Base-by-base conservation (phyloP, 2,797 vertebrate genomes). In the Onychomys leucogaster region DNA sequence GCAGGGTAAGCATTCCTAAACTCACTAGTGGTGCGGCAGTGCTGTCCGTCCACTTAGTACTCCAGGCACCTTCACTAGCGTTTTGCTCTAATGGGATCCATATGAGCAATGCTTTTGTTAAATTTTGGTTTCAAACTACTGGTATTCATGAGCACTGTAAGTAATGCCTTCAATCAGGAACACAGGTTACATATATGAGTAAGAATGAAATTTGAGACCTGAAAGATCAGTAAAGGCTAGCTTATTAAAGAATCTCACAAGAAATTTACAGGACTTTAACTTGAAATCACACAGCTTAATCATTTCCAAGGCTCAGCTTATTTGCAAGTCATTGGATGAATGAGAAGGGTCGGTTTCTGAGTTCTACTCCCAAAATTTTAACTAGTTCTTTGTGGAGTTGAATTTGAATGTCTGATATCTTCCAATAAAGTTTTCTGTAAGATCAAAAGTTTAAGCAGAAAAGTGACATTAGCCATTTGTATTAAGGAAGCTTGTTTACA, bases 1-100 rank as follows among this genome's bases (percentile, higher is more conserved):
- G 98, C 99, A 99, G 99, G 99, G 99, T 99, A 97, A 98, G 99
- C 97, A 13, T 49, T 88, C 84, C 34, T 69, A 82, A 84, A 67
- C 49, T 75, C 1, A 8, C 55, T 23, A 21, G 32, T 1, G 14
- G 5, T 43, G 16, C 3, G 32, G 27, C 41, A 13, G 3, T 16
- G 46, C 78, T 82, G 67, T 77, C 32, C 29, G 67, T 77, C 32
- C 29, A 9, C 69, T 23, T 19, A 34, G 14, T 63, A 21, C 14
- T 23, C 1, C 16, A 29, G 27, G 73, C 4, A 46, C 23, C 7
- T 16, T 59, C 32, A n/a, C 52, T 81, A n/a, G 25, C 63, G 12
- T n/a, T 65, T 75, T 27, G 13, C 49, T 65, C 0, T 2, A 83
- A 80, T 65, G 27, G 65, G 73, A 4, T 41, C n/a, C 19, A 7